Evolutionary conservation across 2,113 vertebrate genomes (phyloP), one percentile per base, ranked within the genome.

Genomic region (Tragulus kanchil): DNA sequence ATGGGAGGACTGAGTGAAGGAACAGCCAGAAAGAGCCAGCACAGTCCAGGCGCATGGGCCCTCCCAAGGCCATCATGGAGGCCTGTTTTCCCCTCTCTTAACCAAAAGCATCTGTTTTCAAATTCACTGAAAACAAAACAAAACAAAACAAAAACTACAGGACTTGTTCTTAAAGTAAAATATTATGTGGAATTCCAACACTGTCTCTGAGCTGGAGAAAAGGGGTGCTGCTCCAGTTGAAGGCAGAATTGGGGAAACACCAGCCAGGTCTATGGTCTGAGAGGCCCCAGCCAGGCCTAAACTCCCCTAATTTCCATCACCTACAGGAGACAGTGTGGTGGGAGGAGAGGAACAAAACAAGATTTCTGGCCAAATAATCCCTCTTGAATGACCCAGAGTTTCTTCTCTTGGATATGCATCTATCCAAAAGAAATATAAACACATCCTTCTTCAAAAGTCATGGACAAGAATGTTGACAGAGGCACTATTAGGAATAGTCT

Each of bases 341-440:
- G 23, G 73, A 10, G 7, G 5, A 6, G 45, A 4, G 17, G 3
- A 17, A 28, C 36, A 61, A 90, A 83, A 82, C 48, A 89, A 79
- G 13, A 81, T 81, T 94, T 56, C 50, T 79, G 61, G 21, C 69
- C 45, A 77, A 85, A 75, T 5, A 78, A 28, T 25, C 19, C 54
- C 62, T 97, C 58, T 65, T 23, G 26, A 96, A 93, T 89, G 93
- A 95, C 50, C 83, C 67, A 93, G 28, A 93, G 77, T 84, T 83
- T 73, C 56, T 64, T 73, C 64, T 85, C 26, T 86, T 84, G 45
- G 67, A 64, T 78, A 82, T 65, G 71, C 28, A 67, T 58, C n/a
- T 36, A 23, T 10, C 79, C 86, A 92, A 93, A 48, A 90, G 89
- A 93, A 93, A 93, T 71, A 17, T 5, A 75, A 95, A 86, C 36